phyloP scores from a whole-genome alignment of 2,113 vertebrate genomes.

The Rhabdomys dilectus region DNA sequence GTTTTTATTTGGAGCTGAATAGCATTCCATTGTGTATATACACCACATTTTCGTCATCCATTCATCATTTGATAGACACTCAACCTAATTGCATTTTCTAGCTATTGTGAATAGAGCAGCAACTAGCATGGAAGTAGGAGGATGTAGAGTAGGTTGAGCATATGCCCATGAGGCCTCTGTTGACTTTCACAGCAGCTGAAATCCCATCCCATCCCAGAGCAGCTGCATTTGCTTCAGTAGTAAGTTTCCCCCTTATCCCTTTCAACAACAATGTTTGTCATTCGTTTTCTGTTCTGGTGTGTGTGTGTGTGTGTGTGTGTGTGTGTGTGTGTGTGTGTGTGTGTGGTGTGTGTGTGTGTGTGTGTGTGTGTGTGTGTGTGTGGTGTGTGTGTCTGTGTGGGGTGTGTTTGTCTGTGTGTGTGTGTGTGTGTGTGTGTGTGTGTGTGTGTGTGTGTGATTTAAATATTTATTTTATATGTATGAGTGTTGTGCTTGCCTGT shows the following conservation, averaged over 20 bases:
- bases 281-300: not conserved
- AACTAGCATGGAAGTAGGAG: not conserved
- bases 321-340: not conserved
- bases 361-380: not conserved
- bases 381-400: not conserved
- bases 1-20: not conserved
- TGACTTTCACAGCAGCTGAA: not conserved
- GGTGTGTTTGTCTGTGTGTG: not conserved
- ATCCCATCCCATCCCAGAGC: not conserved
- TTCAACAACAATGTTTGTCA: not conserved
- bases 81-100: not conserved
- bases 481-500: not conserved
- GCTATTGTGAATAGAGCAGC: not conserved
- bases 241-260: not conserved
- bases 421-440: not conserved
- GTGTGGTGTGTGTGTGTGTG: not conserved
- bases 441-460: not conserved
- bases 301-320: not conserved
- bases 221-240: not conserved
- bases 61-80: not conserved
- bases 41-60: not conserved
- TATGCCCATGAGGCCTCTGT: not conserved
- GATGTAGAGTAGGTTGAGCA: not conserved
- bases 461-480: not conserved
- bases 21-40: not conserved